Evolutionary conservation across 2,888 invertebrate genomes (phyloP).

Genomic region (Ectemnius lituratus): DNA sequence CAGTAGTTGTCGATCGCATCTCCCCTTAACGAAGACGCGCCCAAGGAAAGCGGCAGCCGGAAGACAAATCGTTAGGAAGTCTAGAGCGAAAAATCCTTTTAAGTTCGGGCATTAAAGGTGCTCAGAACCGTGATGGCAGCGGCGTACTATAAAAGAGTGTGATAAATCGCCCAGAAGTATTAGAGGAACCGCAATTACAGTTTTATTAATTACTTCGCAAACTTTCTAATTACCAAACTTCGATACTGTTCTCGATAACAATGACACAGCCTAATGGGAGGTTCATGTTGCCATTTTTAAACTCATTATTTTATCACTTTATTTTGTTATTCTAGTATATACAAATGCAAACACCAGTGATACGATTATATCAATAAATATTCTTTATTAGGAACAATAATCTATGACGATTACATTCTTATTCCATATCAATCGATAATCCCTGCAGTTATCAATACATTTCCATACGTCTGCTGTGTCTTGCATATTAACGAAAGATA

Average conservation of each 20-base stretch:
- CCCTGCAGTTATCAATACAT: too few species aligned
- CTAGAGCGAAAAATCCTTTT: conserved; percentile 20
- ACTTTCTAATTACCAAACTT: not conserved
- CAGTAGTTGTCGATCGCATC: conserved; percentile 6
- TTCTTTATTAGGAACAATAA: too few species aligned
- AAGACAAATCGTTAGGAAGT: conserved; percentile 23
- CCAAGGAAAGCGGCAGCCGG: conserved; percentile 11
- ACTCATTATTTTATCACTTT: too few species aligned
- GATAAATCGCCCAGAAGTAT: conserved; percentile 13
- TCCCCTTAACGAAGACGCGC: conserved; percentile 23
- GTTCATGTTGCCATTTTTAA: too few species aligned
- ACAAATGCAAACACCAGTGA: too few species aligned
- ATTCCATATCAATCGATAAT: too few species aligned
- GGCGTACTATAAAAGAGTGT: conserved; percentile 12
- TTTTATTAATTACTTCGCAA: conserved; percentile 10
- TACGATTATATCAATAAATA: too few species aligned
- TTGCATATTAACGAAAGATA: too few species aligned
- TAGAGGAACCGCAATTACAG: conserved; percentile 20
- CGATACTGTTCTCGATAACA: not conserved
- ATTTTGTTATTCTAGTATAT: too few species aligned
- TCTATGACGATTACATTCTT: too few species aligned
- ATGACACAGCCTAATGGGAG: too few species aligned
- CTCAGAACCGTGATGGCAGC: conserved; percentile 13
- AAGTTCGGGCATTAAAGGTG: conserved; percentile 7
- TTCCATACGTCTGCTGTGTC: too few species aligned